Evolutionary conservation across 1,140 invertebrate genomes (phyloP), one percentile per base, ranked within the genome.

Genomic region (Tetraneura akinire): DNA sequence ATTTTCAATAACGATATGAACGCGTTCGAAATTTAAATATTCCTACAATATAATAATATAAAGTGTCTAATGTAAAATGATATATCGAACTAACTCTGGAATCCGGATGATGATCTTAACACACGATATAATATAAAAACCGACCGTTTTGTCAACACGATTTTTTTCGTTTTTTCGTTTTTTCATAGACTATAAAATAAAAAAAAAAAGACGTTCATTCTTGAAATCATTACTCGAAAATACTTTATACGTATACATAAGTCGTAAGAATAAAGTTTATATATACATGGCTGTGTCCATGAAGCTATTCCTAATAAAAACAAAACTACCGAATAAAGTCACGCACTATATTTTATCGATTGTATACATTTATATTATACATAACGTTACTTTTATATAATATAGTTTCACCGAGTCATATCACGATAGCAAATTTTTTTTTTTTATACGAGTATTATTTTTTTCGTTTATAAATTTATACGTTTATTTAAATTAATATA

Each of bases 251-350:
- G n/a, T n/a, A n/a, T n/a, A n/a, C n/a, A n/a, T n/a, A n/a, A 26
- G 21, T 45, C 5, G 16, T 47, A 45, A 45, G n/a, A 42, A 66
- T 42, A 8, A 21, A 66, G 4, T 13, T 42, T 42, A 45, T 32
- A n/a, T n/a, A n/a, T n/a, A n/a, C n/a, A n/a, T 21, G 6, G 0
- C 13, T 45, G 23, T 45, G 37, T 45, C n/a, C 1, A 68, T 45
- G 21, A 45, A 9, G n/a, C n/a, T 42, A 21, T 66, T 45, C n/a
- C 11, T 47, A 68, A 68, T 45, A 68, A 68, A 45, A 68, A 45
- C 13, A 21, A 47, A 66, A 68, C 37, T 68, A 9, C 13, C 37
- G 13, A 68, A 68, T 45, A 68, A 68, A 45, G 21, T 45, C 37
- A 23, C 21, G 21, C 37, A 16, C 37, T n/a, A 16, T 45, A 45